Evolutionary conservation across 2,797 vertebrate species (phyloP).

Genomic region (Karalla daura): DNA sequence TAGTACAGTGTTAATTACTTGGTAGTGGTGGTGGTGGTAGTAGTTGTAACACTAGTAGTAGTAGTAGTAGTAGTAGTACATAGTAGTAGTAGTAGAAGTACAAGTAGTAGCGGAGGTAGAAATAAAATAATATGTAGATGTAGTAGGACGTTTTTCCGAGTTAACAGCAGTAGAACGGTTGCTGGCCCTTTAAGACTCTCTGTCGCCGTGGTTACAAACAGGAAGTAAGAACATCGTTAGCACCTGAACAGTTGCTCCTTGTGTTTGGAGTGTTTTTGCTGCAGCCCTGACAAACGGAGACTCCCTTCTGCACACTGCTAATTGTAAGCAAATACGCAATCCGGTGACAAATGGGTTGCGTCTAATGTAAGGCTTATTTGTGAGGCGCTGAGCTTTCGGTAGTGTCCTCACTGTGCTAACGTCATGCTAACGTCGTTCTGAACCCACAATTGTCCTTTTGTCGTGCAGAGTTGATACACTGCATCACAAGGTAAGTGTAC

Average conservation of each 20-base stretch:
- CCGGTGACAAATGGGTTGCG: too few relatives aligned
- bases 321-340: too few relatives aligned
- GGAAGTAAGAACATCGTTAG: constrained; percentile 26
- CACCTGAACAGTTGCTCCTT: background rate
- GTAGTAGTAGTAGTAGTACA: too few relatives aligned
- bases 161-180: background rate
- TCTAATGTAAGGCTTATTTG: constrained; percentile 5
- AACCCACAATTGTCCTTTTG: background rate
- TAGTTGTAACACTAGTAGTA: too few relatives aligned
- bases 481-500: background rate
- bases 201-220: constrained; percentile 54
- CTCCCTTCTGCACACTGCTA: too few relatives aligned
- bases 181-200: constrained; percentile 65
- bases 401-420: constrained; percentile 1
- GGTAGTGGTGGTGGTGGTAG: too few relatives aligned
- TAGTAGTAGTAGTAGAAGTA: too few relatives aligned
- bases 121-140: too few relatives aligned
- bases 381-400: background rate
- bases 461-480: accelerated
- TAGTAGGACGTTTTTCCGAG: too few relatives aligned
- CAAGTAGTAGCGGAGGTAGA: too few relatives aligned
- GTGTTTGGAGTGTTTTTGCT: accelerated
- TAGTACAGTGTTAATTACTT: too few relatives aligned
- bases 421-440: accelerated
- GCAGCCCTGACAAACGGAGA: background rate